Evolutionary conservation across 2,888 invertebrate species (phyloP), one percentile per base, ranked within the genome.

Genomic region (Chrysina gloriosa): DNA sequence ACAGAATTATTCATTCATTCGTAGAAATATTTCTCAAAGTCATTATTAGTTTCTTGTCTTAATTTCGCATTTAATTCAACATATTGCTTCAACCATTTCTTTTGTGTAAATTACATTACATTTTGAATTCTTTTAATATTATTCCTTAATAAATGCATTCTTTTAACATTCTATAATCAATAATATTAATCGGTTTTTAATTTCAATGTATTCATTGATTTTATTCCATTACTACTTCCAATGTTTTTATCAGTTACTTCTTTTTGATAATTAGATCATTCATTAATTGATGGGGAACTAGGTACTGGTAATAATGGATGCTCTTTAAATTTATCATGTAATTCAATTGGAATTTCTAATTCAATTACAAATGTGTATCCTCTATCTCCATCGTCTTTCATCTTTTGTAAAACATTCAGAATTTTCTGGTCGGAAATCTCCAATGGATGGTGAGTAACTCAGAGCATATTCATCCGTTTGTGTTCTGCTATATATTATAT

Each of bases 1-100:
- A 64, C 52, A 11, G 50, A 16, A 34, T 67, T 67, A 56, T 48
- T 61, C 61, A 58, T 67, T 11, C 58, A 23, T 45, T 67, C 61
- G 23, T 29, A 67, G 29, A 63, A 67, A 54, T 52, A 14, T 23
- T 52, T 54, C 25, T 65, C 54, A 54, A 65, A 65, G 9, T 56
- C 56, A 54, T n/a, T n/a, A n/a, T n/a, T n/a, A n/a, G n/a, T n/a
- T n/a, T n/a, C n/a, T n/a, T n/a, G n/a, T n/a, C n/a, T n/a, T n/a
- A n/a, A n/a, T n/a, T n/a, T 64, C 50, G 36, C 36, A 39, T 63
- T 63, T 48, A 48, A 16, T 47, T 48, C 63, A 3, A 63, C 47
- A 47, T 64, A 64, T 11, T 11, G 27, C 47, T 64, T 64, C 16
- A 64, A 52, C 47, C 45, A 63, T 16, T 29, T 14, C 31, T 27